Evolutionary conservation across 2,797 vertebrate species (phyloP).

Genomic region (Echiichthys vipera): DNA sequence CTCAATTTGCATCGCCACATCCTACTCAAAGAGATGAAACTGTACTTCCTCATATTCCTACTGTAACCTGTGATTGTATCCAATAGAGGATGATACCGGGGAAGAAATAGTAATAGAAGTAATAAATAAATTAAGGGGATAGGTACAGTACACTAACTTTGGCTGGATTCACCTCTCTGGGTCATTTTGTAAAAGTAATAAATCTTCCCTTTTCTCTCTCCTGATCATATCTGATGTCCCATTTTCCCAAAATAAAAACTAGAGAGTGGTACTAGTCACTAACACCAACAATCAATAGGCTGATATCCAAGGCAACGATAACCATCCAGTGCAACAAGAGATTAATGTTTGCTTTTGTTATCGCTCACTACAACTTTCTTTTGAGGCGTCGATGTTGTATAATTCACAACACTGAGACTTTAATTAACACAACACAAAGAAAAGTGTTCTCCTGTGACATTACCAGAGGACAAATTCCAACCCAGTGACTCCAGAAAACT

Average conservation of each 20-base stretch:
- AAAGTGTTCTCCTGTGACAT: conserved; percentile 47
- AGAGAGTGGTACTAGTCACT: neutral
- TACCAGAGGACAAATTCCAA: conserved; percentile 60
- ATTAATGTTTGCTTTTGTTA: neutral
- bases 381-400: conserved; percentile 25
- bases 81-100: neutral
- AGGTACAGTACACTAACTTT: neutral
- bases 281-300: neutral
- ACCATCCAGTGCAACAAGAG: neutral
- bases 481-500: conserved; percentile 43
- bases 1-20: neutral
- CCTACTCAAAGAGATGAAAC: neutral
- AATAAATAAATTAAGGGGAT: neutral
- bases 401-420: conserved; percentile 37
- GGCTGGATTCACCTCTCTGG: neutral
- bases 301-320: neutral
- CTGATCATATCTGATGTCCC: neutral
- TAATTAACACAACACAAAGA: conserved; percentile 52
- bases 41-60: neutral
- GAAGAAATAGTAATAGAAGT: neutral
- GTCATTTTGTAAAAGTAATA: neutral
- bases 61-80: neutral
- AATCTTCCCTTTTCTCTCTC: neutral
- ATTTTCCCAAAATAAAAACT: neutral
- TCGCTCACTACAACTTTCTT: conserved; percentile 16